Conservation (phyloP, 1,140 invertebrate genomes). For the Temnothorax nylanderi region DNA sequence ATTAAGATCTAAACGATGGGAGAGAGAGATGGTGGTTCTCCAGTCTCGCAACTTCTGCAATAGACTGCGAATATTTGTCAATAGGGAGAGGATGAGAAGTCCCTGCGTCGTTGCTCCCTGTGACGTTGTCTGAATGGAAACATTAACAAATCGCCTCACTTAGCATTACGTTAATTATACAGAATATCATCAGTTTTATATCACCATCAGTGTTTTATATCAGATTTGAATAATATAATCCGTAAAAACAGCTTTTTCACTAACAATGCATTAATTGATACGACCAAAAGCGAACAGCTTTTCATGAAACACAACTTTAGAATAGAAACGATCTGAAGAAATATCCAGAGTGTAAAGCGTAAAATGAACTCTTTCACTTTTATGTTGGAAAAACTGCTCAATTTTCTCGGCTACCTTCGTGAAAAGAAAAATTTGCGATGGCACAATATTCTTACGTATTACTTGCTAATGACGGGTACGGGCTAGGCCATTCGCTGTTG, state of each 20-base stretch:
- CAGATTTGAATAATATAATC: not conserved
- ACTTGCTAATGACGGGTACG: constrained; percentile 27
- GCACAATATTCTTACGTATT: constrained; percentile 40
- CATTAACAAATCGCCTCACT: not conserved
- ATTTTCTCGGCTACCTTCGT: not conserved
- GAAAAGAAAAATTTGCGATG: constrained; percentile 13
- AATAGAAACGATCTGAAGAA: not conserved
- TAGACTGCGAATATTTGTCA: not conserved
- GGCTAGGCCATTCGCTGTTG: constrained; percentile 9
- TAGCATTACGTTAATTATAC: not conserved
- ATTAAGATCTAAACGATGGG: not conserved
- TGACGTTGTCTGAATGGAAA: not conserved
- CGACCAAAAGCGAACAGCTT: not conserved
- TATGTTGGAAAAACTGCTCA: not conserved
- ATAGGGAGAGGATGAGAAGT: not conserved
- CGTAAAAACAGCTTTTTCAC: not conserved
- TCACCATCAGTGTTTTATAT: not conserved
- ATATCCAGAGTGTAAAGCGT: not conserved
- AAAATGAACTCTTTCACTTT: not conserved
- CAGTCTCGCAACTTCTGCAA: not conserved
- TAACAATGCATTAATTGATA: not conserved
- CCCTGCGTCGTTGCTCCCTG: too few species aligned
- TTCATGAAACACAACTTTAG: not conserved
- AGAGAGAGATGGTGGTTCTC: not conserved
- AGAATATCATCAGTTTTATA: not conserved